Percentiles rank a stretch among this genome's conserved stretches.
phyloP scores from a whole-genome alignment of 2,888 invertebrate genomes.

The Omphaloscelis lunosa region DNA sequence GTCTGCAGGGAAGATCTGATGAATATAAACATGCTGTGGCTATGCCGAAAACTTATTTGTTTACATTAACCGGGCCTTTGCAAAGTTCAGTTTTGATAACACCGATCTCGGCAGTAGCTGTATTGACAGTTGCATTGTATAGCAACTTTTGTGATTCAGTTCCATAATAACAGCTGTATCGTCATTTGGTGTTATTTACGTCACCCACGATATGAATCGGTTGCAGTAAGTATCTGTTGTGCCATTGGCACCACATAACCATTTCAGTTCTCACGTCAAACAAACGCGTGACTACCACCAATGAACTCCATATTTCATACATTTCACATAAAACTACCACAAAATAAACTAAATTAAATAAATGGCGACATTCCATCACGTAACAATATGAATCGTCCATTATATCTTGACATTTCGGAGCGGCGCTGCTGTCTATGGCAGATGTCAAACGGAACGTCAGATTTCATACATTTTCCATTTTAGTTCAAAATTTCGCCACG shows the following conservation, averaged over 20 bases:
- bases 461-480: neutral
- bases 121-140: too few species aligned
- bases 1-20: neutral
- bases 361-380: constrained; percentile 53
- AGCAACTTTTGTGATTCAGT: too few species aligned
- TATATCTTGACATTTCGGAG: neutral
- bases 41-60: neutral
- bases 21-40: neutral
- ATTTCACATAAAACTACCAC: constrained; percentile 22
- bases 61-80: too few species aligned
- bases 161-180: neutral
- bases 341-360: constrained; percentile 32
- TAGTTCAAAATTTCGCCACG: constrained; percentile 17
- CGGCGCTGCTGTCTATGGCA: constrained; percentile 1
- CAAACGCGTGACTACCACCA: constrained; percentile 13
- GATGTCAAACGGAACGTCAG: constrained; percentile 25
- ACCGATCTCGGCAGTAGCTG: neutral
- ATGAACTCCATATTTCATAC: constrained; percentile 36
- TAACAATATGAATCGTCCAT: constrained; percentile 8
- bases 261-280: constrained; percentile 10
- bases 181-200: neutral
- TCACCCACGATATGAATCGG: neutral
- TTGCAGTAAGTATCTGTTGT: neutral
- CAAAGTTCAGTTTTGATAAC: neutral
- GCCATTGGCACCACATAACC: neutral